Conservation (phyloP, 2,113 vertebrate genomes). For the Zeus faber region DNA sequence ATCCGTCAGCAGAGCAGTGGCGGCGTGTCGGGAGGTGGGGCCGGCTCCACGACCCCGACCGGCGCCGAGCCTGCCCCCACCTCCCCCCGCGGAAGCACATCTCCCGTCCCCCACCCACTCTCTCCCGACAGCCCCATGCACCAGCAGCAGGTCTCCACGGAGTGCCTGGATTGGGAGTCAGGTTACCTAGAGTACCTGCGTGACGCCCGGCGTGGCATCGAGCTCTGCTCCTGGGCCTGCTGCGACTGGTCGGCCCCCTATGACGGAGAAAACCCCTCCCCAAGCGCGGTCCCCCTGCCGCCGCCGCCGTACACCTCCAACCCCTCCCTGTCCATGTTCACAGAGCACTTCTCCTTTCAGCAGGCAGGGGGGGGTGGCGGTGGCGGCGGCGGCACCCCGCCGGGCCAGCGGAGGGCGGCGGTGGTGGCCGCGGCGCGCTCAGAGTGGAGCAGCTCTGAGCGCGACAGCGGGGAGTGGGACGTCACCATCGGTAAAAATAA, state of each 20-base stretch:
- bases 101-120: no score
- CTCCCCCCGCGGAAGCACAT: conserved; percentile 35
- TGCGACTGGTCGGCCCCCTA: conserved; percentile 92
- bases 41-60: conserved; percentile 33
- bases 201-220: conserved; percentile 82
- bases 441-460: conserved; percentile 72
- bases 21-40: conserved; percentile 51
- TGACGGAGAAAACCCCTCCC: conserved; percentile 85
- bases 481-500: conserved; percentile 74
- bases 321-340: conserved; percentile 59
- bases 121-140: conserved; percentile 77
- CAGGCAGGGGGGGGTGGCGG: conserved; percentile 49
- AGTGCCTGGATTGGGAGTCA: conserved; percentile 81
- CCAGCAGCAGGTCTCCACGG: conserved; percentile 42
- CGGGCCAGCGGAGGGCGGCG: conserved; percentile 65
- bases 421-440: conserved; percentile 63
- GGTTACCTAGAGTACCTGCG: conserved; percentile 93
- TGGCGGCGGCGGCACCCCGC: conserved; percentile 20
- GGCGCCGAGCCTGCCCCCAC: conserved; percentile 49
- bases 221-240: conserved; percentile 86
- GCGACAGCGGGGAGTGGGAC: conserved; percentile 81
- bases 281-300: conserved; percentile 48
- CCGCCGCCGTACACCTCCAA: conserved; percentile 63
- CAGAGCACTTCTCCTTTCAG: conserved; percentile 72
- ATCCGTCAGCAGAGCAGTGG: conserved; percentile 81